Conservation (phyloP, 2,113 vertebrate species). For the Alexandromys fortis region DNA sequence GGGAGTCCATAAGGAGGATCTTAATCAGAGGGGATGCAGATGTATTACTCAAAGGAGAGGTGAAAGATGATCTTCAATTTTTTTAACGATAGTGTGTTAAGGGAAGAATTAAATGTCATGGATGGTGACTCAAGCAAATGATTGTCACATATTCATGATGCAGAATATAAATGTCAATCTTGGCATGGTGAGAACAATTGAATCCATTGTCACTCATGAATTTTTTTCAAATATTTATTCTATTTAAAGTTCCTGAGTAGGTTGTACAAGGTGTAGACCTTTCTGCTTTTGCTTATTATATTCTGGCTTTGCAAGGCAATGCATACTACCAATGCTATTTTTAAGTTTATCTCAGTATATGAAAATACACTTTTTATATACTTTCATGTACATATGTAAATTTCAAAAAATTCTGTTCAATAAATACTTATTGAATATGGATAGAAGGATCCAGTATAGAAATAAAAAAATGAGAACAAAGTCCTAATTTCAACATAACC, state of each 20-base stretch:
- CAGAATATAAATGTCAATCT: conserved; percentile 77
- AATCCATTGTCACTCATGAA: conserved; percentile 49
- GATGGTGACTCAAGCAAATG: conserved; percentile 82
- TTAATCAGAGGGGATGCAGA: background rate
- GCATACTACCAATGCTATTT: conserved; percentile 34
- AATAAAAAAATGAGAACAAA: background rate
- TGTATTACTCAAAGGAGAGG: conserved; percentile 24
- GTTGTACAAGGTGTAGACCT: conserved; percentile 58
- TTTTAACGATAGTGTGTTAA: conserved; percentile 56
- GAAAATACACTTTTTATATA: background rate
- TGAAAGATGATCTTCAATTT: background rate
- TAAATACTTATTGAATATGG: background rate
- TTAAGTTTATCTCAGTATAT: background rate
- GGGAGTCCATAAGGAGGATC: background rate
- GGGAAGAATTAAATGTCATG: conserved; percentile 78
- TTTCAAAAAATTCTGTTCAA: background rate
- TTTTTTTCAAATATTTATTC: conserved; percentile 77
- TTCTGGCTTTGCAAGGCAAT: conserved; percentile 36
- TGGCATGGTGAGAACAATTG: conserved; percentile 79
- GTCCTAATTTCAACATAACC: background rate
- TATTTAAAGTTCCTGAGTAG: conserved; percentile 73
- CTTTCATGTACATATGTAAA: background rate
- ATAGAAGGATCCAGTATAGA: background rate
- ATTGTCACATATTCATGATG: conserved; percentile 80
- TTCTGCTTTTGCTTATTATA: conserved; percentile 45